These are phyloP conservation scores for Apaloderma vittatum DNA, from an alignment of 2,113 vertebrate species.

Conservation along the genomic window DNA sequence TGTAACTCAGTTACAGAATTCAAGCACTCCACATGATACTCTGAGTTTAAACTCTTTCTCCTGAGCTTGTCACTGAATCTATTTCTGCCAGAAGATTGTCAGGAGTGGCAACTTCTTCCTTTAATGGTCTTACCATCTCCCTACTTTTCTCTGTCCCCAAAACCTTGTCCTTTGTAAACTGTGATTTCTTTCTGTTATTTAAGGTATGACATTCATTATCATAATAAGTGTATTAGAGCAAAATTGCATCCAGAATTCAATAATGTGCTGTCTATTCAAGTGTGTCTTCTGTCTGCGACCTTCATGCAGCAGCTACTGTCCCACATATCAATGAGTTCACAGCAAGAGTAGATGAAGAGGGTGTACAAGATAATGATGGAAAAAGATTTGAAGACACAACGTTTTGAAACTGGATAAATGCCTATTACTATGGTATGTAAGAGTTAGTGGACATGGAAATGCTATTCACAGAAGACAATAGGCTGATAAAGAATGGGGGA, in stretches of 20 bases:
- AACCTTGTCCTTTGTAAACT: neutral
- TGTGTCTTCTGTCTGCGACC: conserved; percentile 8
- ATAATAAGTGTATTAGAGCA: conserved; percentile 1
- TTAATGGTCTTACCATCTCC: neutral
- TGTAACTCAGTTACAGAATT: neutral
- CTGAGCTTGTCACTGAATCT: neutral
- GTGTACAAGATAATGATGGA: neutral
- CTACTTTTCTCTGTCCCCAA: neutral
- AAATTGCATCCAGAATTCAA: neutral
- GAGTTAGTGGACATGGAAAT: neutral
- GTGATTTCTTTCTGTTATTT: neutral
- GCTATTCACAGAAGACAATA: neutral
- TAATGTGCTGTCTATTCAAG: neutral
- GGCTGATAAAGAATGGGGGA: neutral
- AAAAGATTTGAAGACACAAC: neutral
- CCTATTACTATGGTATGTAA: neutral
- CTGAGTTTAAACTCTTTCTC: neutral
- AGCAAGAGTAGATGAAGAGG: neutral
- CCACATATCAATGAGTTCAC: conserved; percentile 2
- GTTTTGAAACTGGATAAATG: neutral
- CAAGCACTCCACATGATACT: neutral
- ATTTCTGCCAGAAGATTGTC: neutral
- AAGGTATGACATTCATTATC: neutral
- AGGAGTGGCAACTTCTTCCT: neutral
- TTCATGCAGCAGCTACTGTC: neutral